phyloP scores from a whole-genome alignment of 2,888 invertebrate species.

The Rotaria socialis region DNA sequence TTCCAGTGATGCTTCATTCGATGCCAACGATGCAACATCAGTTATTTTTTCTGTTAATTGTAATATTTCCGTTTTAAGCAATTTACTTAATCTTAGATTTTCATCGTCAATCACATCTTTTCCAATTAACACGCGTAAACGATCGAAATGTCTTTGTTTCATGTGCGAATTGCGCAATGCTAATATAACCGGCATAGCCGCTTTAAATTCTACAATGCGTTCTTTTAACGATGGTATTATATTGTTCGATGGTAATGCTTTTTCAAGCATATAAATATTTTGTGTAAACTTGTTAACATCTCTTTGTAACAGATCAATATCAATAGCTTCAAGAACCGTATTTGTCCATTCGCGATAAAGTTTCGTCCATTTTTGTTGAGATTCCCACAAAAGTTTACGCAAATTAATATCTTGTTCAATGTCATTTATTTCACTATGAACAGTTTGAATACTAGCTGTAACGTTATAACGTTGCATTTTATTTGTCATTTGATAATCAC shows the following conservation, averaged over 20 bases:
- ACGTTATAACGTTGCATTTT: constrained; percentile 45
- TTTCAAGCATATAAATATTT: constrained; percentile 60
- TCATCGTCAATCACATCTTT: constrained; percentile 54
- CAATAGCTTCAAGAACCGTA: constrained; percentile 55
- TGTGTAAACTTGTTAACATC: constrained; percentile 58
- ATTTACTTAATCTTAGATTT: constrained; percentile 23
- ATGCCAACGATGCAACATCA: constrained; percentile 59
- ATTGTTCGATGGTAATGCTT: constrained; percentile 59
- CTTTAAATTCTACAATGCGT: constrained; percentile 58
- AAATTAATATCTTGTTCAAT: constrained; percentile 58
- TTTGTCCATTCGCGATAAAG: constrained; percentile 57
- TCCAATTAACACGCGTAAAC: constrained; percentile 56
- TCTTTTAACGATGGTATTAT: constrained; percentile 57
- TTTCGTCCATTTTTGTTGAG: constrained; percentile 56
- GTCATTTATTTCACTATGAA: constrained; percentile 51
- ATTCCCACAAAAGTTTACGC: constrained; percentile 57
- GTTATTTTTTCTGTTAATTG: constrained; percentile 58
- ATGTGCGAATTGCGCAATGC: constrained; percentile 58
- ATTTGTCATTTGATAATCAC: constrained; percentile 52
- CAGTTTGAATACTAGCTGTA: constrained; percentile 24
- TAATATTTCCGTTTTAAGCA: constrained; percentile 52
- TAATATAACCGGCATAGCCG: constrained; percentile 58
- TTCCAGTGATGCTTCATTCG: constrained; percentile 59
- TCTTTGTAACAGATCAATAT: constrained; percentile 58
- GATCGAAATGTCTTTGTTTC: constrained; percentile 56